phyloP scores from a whole-genome alignment of 2,113 vertebrate species.

The Sander lucioperca region DNA sequence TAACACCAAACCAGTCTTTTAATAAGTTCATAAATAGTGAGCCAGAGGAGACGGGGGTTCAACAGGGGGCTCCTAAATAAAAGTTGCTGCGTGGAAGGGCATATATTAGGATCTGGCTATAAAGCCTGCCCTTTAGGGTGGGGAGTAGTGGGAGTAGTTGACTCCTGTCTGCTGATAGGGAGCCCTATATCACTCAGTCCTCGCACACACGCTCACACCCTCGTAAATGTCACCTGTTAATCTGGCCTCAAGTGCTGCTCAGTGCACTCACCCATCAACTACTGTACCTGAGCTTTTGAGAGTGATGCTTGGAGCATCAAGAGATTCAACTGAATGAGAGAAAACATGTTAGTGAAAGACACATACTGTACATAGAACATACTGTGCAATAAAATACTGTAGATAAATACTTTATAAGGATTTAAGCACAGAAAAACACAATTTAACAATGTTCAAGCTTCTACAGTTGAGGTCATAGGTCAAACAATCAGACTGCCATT shows the following conservation, averaged over 20 bases:
- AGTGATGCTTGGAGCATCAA: constrained; percentile 44
- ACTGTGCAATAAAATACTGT: not conserved
- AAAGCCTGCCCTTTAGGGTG: constrained; percentile 85
- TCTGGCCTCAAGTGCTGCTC: constrained; percentile 82
- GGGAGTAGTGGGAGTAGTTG: constrained; percentile 83
- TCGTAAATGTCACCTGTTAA: constrained; percentile 87
- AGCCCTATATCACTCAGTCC: constrained; percentile 82
- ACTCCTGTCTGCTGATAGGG: constrained; percentile 84
- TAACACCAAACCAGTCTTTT: constrained; percentile 77
- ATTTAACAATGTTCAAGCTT: not conserved
- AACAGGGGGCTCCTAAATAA: constrained; percentile 82
- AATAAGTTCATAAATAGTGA: constrained; percentile 82
- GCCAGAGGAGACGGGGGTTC: constrained; percentile 64
- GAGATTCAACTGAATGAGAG: constrained; percentile 17
- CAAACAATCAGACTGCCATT: not conserved
- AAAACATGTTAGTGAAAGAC: not conserved
- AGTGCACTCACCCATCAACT: constrained; percentile 72
- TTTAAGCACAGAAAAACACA: not conserved
- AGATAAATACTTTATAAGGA: not conserved
- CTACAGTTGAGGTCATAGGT: not conserved
- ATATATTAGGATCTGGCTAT: constrained; percentile 83
- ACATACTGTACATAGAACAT: constrained; percentile 17
- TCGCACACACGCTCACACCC: constrained; percentile 59
- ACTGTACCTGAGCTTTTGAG: constrained; percentile 23
- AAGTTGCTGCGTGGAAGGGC: constrained; percentile 76